Percentiles rank a stretch among this genome's conserved stretches.
Conservation (phyloP, 1,140 invertebrate species). For the Lepidostoma basale region DNA sequence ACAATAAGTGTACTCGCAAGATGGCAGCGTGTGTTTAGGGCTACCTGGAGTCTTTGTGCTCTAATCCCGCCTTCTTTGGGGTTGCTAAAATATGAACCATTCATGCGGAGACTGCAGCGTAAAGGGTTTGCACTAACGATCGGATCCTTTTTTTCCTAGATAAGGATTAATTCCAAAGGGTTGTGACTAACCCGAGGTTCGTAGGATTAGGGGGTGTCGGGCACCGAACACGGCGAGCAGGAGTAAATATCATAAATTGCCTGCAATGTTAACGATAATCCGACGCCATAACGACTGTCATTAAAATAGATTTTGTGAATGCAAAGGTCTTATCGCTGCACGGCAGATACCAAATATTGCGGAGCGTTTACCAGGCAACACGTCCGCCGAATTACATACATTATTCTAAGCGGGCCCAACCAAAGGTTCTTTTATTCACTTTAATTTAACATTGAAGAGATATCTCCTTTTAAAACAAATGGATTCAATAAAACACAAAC, state of each 20-base stretch:
- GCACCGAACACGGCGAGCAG: not conserved
- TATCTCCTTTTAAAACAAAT: too few relatives aligned
- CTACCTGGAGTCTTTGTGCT: conserved; percentile 18
- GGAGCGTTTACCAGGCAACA: too few relatives aligned
- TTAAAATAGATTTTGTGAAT: conserved; percentile 10
- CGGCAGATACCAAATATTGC: not conserved
- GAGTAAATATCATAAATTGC: conserved; percentile 22
- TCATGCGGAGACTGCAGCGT: conserved; percentile 21
- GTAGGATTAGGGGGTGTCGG: not conserved
- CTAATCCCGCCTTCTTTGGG: conserved; percentile 4
- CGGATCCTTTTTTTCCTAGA: conserved; percentile 14
- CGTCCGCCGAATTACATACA: too few relatives aligned
- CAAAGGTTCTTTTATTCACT: too few relatives aligned
- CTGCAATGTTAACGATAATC: conserved; percentile 2
- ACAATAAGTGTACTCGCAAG: too few relatives aligned
- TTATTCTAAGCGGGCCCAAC: too few relatives aligned
- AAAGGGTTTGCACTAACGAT: conserved; percentile 30
- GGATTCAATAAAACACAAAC: too few relatives aligned
- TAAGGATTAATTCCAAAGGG: conserved; percentile 23
- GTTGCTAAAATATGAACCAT: conserved; percentile 17
- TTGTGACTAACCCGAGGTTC: conserved; percentile 17
- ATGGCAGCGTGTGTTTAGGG: too few relatives aligned
- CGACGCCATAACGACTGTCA: conserved; percentile 4
- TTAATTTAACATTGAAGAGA: too few relatives aligned
- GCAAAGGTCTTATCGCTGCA: conserved; percentile 1